Conservation (phyloP, 2,888 invertebrate genomes). For the Archaeoteleia sp. region DNA sequence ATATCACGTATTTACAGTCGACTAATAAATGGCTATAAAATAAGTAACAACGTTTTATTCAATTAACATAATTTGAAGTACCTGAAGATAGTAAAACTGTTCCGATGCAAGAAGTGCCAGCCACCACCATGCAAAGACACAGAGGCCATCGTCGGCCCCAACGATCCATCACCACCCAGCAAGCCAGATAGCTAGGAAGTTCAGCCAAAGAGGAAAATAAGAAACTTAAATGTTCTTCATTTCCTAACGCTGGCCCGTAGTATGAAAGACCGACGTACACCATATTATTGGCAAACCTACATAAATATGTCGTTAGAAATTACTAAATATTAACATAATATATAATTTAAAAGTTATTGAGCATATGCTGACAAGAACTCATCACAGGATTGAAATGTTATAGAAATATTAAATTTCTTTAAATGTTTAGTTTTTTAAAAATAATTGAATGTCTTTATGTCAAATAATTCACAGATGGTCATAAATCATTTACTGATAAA, state of each 20-base stretch:
- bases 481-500: too few relatives aligned
- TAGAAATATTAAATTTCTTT: too few relatives aligned
- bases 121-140: conserved; percentile 82
- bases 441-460: too few relatives aligned
- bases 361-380: too few relatives aligned
- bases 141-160: conserved; percentile 93
- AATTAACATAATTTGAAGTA: conserved; percentile 63
- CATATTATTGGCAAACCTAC: conserved; percentile 90
- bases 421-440: too few relatives aligned
- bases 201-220: conserved; percentile 91
- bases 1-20: too few relatives aligned
- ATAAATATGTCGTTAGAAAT: not conserved
- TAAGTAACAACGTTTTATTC: too few relatives aligned
- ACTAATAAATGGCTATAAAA: not conserved
- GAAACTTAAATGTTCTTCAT: conserved; percentile 91
- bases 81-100: conserved; percentile 89
- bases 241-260: conserved; percentile 92
- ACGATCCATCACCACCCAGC: conserved; percentile 92
- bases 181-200: conserved; percentile 90
- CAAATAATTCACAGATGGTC: too few relatives aligned
- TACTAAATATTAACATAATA: too few relatives aligned
- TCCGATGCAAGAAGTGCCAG: conserved; percentile 88
- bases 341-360: too few relatives aligned
- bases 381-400: too few relatives aligned
- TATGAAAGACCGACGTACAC: conserved; percentile 94